Percentiles rank a stretch among this genome's conserved stretches.
phyloP scores from a whole-genome alignment of 1,140 invertebrate species.

The Schlechtendalia chinensis region DNA sequence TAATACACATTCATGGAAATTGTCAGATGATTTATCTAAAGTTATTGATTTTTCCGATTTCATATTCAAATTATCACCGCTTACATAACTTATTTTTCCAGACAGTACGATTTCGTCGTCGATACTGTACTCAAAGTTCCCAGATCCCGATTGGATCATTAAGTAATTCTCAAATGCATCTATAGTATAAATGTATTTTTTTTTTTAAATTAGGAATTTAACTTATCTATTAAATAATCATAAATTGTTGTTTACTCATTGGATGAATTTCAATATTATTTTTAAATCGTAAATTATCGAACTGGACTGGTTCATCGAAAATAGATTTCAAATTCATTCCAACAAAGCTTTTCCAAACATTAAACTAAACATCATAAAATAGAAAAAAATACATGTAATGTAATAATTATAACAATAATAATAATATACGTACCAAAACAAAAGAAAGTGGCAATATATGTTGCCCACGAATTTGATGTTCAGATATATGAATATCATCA shows the following conservation, averaged over 20 bases:
- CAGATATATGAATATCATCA: not conserved
- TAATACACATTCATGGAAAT: not conserved
- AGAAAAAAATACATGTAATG: not conserved
- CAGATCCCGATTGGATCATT: conserved; percentile 23
- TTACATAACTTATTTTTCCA: not conserved
- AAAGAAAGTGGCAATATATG: not conserved
- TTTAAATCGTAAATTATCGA: conserved; percentile 5
- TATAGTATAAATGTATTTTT: not conserved
- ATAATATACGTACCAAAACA: conserved; percentile 25
- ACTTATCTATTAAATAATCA: not conserved
- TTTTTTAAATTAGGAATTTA: not conserved
- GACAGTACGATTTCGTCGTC: not conserved
- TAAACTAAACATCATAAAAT: not conserved
- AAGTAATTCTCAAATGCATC: not conserved
- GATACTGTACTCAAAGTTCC: not conserved
- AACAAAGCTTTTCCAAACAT: conserved; percentile 4
- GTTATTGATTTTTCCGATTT: not conserved
- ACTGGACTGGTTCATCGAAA: not conserved
- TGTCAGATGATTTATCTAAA: not conserved
- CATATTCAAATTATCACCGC: not conserved
- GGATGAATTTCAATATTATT: not conserved
- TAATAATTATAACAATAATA: too few species aligned
- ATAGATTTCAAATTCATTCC: not conserved
- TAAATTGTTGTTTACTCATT: not conserved
- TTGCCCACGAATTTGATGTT: not conserved